Percentiles rank a stretch among this genome's conserved stretches.
Evolutionary conservation across 2,113 vertebrate species (phyloP).

Genomic region (Murina feae): DNA sequence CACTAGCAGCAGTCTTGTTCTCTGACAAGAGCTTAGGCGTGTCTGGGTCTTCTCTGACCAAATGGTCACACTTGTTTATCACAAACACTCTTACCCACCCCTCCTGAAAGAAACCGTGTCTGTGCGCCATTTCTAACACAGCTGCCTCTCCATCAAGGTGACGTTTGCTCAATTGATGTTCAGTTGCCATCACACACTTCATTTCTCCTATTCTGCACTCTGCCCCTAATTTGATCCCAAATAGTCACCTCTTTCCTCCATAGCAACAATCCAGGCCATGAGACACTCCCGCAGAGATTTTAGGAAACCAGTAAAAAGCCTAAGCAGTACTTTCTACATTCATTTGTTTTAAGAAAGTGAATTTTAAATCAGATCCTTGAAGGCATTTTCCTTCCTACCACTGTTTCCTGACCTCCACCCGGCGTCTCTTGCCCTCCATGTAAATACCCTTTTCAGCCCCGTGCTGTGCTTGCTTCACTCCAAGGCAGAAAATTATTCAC

Average conservation of each 20-base stretch:
- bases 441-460: conserved; percentile 2
- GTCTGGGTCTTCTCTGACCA: background rate
- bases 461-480: conserved; percentile 52
- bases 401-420: conserved; percentile 6
- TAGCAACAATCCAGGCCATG: background rate
- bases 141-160: background rate
- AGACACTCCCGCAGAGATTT: background rate
- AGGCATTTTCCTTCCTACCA: background rate
- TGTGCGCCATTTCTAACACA: background rate
- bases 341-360: background rate
- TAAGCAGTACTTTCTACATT: background rate
- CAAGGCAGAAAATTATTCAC: conserved; percentile 51
- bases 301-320: background rate
- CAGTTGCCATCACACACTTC: background rate
- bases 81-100: background rate
- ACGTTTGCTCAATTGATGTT: background rate
- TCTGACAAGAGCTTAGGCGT: background rate
- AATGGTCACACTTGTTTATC: background rate
- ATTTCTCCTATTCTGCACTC: background rate
- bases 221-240: background rate
- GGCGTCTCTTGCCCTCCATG: background rate
- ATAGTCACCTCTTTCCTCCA: background rate
- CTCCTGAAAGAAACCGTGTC: background rate
- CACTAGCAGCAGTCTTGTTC: background rate
- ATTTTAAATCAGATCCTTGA: background rate